Evolutionary conservation across 2,888 invertebrate genomes (phyloP), one percentile per base, ranked within the genome.

Genomic region (Sinotaia quadrata): DNA sequence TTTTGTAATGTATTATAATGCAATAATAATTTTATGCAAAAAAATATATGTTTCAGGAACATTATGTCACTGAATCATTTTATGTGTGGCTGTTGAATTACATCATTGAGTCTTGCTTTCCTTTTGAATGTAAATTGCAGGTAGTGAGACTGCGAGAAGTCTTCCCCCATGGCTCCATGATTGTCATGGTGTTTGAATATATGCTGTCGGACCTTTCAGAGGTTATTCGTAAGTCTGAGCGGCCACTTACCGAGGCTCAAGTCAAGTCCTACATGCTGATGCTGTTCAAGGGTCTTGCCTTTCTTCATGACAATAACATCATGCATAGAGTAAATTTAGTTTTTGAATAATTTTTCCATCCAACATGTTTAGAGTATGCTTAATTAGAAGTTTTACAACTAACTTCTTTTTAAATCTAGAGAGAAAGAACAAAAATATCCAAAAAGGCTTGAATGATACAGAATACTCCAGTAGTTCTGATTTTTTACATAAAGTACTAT

Each of bases 281-380:
- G 97, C 90, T 98, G 80, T 90, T 98, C 34, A 93, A 93, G 82
- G 98, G 97, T 15, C 92, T 97, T 2, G 91, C 93, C 44, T 95
- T 95, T 86, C 93, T 97, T 89, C 98, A 98, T 85, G 91, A 91
- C 34, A 92, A 94, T 83, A 93, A 93, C 79, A 93, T 98, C 72
- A 96, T 98, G 94, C 98, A 98, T 84, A 91, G 97, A 89, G 96
- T 96, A 91, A 87, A 89, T 74, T n/a, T n/a, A n/a, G n/a, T n/a
- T n/a, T n/a, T n/a, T n/a, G n/a, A n/a, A n/a, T n/a, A n/a, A n/a
- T n/a, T n/a, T n/a, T n/a, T n/a, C n/a, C n/a, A n/a, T n/a, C n/a
- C n/a, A n/a, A n/a, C n/a, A n/a, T n/a, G n/a, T n/a, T n/a, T n/a
- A n/a, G n/a, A n/a, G n/a, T n/a, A n/a, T n/a, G n/a, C n/a, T n/a